A percentile compares a stretch with the other conserved stretches of the same genome.
Evolutionary conservation across 2,797 vertebrate species (phyloP).

Genomic region (Leuciscus waleckii): DNA sequence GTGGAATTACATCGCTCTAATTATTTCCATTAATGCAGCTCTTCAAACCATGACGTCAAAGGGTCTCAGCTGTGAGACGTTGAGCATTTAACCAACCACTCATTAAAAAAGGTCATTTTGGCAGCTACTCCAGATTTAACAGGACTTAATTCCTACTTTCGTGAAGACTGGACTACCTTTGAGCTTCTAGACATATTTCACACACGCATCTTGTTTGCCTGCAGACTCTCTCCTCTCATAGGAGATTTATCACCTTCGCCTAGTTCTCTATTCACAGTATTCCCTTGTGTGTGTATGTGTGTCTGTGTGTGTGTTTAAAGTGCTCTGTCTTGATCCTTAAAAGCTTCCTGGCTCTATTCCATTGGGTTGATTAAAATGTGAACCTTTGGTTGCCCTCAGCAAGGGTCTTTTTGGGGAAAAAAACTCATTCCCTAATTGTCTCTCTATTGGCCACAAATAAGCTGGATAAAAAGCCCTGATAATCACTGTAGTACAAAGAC

Average conservation of each 20-base stretch:
- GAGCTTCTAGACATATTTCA: neutral
- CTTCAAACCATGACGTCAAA: constrained; percentile 9
- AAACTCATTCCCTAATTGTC: constrained; percentile 38
- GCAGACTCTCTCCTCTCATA: neutral
- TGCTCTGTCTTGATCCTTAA: constrained; percentile 24
- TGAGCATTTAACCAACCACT: constrained; percentile 13
- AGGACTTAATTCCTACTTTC: neutral
- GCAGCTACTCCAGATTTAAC: neutral
- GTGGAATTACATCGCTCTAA: neutral
- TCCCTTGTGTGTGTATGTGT: neutral
- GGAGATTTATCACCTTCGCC: neutral
- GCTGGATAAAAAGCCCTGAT: constrained; percentile 28
- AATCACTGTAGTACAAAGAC: constrained; percentile 57
- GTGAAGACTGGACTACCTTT: neutral
- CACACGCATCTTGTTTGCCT: neutral
- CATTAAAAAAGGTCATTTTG: constrained; percentile 8
- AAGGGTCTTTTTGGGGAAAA: constrained; percentile 23
- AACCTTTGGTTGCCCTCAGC: constrained; percentile 35
- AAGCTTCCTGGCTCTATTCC: constrained; percentile 35
- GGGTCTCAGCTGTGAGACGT: constrained; percentile 25
- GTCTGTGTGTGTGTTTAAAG: constrained; percentile 18
- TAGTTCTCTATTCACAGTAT: neutral
- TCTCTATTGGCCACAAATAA: constrained; percentile 31
- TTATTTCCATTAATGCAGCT: constrained; percentile 42
- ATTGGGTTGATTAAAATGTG: constrained; percentile 31